Evolutionary conservation across 2,797 vertebrate species (phyloP).

Genomic region (Uromys caudimaculatus): DNA sequence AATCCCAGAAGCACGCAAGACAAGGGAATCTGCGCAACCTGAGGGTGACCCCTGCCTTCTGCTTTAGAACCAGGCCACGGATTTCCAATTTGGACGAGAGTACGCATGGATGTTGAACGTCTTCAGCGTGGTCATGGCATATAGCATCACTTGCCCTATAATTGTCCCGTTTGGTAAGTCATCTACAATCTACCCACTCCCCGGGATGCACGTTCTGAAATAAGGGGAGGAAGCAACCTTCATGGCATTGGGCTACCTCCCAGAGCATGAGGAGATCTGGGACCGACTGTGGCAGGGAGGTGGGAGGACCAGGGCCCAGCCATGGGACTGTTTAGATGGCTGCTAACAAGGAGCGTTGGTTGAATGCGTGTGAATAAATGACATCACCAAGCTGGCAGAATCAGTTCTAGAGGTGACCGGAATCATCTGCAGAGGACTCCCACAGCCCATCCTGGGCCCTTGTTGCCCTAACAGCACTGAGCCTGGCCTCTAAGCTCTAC

Average conservation of each 20-base stretch:
- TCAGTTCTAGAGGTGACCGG: background rate
- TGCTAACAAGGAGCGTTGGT: background rate
- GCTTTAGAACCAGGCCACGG: conserved; percentile 94
- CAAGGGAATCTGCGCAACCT: background rate
- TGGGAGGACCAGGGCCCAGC: background rate
- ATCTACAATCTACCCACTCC: background rate
- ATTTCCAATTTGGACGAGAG: conserved; percentile 98
- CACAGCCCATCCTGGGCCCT: background rate
- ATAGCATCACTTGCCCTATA: conserved; percentile 98
- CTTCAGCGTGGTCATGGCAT: conserved; percentile 96
- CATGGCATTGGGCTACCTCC: background rate
- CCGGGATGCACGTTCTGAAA: background rate
- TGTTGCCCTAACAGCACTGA: background rate
- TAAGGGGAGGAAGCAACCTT: background rate
- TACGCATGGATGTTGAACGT: conserved; percentile 98
- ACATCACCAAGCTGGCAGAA: background rate
- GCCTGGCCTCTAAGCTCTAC: background rate
- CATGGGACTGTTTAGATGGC: background rate
- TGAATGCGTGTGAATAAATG: background rate
- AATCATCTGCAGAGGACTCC: background rate
- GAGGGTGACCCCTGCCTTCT: background rate
- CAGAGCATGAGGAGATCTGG: background rate
- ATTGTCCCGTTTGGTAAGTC: conserved; percentile 98
- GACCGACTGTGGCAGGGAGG: background rate
- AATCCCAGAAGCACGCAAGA: background rate